A percentile compares a stretch with the other conserved stretches of the same genome.
Conservation (phyloP, 2,113 vertebrate genomes). For the Ivindomyrus marchei region DNA sequence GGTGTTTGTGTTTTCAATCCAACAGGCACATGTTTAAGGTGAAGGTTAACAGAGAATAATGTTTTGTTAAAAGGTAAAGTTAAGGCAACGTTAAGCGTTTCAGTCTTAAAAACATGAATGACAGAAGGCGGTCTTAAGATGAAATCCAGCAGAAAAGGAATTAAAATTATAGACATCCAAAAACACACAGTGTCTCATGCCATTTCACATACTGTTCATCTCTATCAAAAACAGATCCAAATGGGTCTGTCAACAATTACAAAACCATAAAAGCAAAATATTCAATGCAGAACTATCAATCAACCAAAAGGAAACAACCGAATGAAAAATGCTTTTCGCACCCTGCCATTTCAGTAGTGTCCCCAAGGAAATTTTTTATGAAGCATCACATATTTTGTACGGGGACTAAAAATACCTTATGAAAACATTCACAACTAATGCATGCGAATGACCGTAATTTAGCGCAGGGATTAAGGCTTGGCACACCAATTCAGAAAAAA, state of each 20-base stretch:
- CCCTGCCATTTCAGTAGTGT: constrained; percentile 27
- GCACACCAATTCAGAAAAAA: not conserved
- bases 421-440: not conserved
- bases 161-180: not conserved
- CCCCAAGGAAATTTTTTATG: constrained; percentile 23
- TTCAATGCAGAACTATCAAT: constrained; percentile 38
- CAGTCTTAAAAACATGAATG: not conserved
- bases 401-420: not conserved
- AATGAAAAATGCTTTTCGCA: constrained; percentile 29
- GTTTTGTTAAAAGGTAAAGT: not conserved
- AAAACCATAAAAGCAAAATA: not conserved
- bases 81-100: not conserved
- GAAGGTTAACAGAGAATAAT: not conserved
- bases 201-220: not conserved
- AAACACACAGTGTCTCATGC: not conserved
- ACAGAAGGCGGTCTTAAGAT: not conserved
- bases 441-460: not conserved
- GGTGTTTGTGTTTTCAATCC: not conserved
- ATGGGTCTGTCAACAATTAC: not conserved
- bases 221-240: not conserved
- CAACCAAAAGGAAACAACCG: constrained; percentile 35
- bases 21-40: not conserved
- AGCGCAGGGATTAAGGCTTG: not conserved
- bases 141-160: not conserved
- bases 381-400: not conserved